phyloP scores from a whole-genome alignment of 2,888 invertebrate species.

The Cetonia aurata region DNA sequence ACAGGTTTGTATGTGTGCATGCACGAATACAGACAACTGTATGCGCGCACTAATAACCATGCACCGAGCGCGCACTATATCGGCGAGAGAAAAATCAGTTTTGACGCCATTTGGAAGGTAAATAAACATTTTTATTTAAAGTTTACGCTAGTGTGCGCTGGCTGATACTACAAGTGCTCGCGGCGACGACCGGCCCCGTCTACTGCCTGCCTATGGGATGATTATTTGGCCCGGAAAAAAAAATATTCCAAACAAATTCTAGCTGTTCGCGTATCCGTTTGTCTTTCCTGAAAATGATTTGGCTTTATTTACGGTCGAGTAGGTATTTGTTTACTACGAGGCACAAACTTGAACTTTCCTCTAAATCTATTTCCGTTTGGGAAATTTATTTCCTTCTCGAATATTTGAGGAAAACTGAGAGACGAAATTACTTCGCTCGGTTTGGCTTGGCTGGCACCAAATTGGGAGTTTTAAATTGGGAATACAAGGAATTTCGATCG shows the following conservation, averaged over 20 bases:
- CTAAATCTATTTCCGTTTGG: too few relatives aligned
- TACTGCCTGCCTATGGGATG: not conserved
- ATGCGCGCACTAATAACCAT: not conserved
- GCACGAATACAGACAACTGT: not conserved
- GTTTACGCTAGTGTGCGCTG: slow-evolving; percentile 37
- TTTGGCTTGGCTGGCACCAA: too few relatives aligned
- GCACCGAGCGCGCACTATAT: too few relatives aligned
- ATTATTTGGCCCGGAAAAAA: slow-evolving; percentile 18
- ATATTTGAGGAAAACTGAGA: too few relatives aligned
- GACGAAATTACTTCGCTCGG: too few relatives aligned
- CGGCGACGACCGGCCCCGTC: too few relatives aligned
- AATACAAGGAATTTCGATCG: too few relatives aligned
- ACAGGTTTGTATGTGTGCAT: slow-evolving; percentile 1
- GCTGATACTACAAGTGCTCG: too few relatives aligned
- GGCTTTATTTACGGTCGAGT: slow-evolving; percentile 20
- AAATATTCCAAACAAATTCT: slow-evolving; percentile 31
- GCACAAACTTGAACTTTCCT: too few relatives aligned
- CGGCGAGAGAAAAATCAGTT: slow-evolving; percentile 31
- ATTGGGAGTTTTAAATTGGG: too few relatives aligned
- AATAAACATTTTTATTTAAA: slow-evolving; percentile 45
- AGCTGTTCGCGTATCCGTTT: slow-evolving; percentile 35
- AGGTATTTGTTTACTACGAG: not conserved
- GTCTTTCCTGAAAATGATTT: slow-evolving; percentile 32
- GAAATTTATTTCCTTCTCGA: too few relatives aligned
- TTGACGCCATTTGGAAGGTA: slow-evolving; percentile 42